phyloP scores from a whole-genome alignment of 1,140 invertebrate species.

The Halictus rubicundus region DNA sequence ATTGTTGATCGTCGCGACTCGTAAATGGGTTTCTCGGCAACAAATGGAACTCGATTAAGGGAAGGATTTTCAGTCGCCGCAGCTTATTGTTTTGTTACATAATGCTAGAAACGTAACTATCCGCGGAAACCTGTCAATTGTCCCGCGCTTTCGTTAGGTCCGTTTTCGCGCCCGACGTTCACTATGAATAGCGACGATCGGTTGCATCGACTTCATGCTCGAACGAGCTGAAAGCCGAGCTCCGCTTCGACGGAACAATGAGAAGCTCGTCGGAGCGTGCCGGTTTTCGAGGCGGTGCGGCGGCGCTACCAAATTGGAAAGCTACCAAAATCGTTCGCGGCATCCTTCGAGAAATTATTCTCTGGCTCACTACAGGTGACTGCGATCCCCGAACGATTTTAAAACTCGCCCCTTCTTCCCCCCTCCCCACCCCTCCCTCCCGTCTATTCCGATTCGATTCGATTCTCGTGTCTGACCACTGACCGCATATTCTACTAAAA shows the following conservation, averaged over 20 bases:
- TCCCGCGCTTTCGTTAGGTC: neutral
- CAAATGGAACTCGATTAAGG: too few relatives aligned
- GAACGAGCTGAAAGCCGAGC: constrained; percentile 12
- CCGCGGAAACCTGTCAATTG: neutral
- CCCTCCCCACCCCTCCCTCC: too few relatives aligned
- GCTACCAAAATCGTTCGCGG: constrained; percentile 4
- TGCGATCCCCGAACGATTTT: neutral
- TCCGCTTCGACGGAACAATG: constrained; percentile 10
- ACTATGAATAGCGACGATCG: constrained; percentile 13
- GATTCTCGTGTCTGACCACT: constrained; percentile 2
- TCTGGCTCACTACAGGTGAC: neutral
- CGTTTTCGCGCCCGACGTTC: neutral
- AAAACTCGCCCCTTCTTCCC: neutral
- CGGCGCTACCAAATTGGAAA: constrained; percentile 5
- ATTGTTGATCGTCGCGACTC: too few relatives aligned
- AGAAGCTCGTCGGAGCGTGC: constrained; percentile 9
- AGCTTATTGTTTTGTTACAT: too few relatives aligned
- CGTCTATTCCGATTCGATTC: neutral
- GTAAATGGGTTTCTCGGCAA: too few relatives aligned
- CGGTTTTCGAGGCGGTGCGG: constrained; percentile 7
- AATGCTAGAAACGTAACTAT: neutral
- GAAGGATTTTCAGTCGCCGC: too few relatives aligned
- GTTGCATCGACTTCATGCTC: constrained; percentile 14
- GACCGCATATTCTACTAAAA: neutral
- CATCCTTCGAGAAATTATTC: constrained; percentile 7